A percentile compares a stretch with the other conserved stretches of the same genome.
These are phyloP conservation scores for Pygoscelis adeliae DNA, from an alignment of 2,113 vertebrate species.

Conservation along the genomic window DNA sequence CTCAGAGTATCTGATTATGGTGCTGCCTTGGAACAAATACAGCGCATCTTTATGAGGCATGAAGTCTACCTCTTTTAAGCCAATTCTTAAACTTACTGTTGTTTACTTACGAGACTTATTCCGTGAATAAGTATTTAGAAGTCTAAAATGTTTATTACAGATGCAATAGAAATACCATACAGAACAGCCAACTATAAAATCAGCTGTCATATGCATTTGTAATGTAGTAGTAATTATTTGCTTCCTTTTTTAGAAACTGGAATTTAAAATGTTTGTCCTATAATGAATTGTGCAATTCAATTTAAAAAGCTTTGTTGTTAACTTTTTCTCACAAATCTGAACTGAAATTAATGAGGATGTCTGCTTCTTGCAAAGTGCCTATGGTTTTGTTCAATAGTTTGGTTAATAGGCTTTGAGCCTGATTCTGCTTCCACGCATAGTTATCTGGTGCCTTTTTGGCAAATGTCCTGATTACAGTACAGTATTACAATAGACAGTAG, in stretches of 20 bases:
- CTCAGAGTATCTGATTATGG: not conserved
- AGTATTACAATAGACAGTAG: not conserved
- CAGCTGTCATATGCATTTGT: not conserved
- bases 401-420: not conserved
- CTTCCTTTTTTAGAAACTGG: not conserved
- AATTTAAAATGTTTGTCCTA: not conserved
- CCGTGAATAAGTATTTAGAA: not conserved
- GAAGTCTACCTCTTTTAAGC: not conserved
- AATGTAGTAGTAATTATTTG: not conserved
- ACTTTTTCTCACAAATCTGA: not conserved
- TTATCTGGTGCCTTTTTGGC: not conserved
- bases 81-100: not conserved
- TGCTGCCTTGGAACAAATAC: not conserved
- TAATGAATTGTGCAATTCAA: not conserved
- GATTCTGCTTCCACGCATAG: not conserved
- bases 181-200: not conserved
- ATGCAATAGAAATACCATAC: not conserved
- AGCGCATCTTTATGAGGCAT: not conserved
- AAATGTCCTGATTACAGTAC: not conserved
- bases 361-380: not conserved
- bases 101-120: not conserved
- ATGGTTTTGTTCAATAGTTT: not conserved
- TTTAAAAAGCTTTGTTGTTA: not conserved
- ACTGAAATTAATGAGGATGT: not conserved
- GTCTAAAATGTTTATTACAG: not conserved